Conservation (phyloP, 1,140 invertebrate genomes). For the Drosophila serrata region DNA sequence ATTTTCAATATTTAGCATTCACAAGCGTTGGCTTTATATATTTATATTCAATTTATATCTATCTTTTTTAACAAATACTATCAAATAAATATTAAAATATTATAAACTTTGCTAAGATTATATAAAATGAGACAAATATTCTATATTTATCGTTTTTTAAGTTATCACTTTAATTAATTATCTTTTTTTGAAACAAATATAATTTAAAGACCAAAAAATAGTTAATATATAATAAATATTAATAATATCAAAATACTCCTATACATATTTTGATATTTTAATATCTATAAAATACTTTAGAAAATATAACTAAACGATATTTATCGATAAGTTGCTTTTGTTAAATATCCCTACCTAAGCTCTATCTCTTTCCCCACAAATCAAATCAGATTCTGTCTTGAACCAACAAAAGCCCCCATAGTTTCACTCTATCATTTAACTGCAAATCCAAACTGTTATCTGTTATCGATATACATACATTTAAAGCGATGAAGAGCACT, state of each 20-base stretch:
- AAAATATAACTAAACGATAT: neutral
- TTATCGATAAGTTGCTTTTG: neutral
- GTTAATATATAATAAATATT: too few species aligned
- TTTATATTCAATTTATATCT: too few species aligned
- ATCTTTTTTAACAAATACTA: too few species aligned
- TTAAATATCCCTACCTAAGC: neutral
- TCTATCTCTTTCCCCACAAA: too few species aligned
- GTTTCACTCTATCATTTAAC: neutral
- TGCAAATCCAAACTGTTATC: conserved; percentile 4
- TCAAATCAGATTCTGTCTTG: neutral
- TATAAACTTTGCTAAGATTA: too few species aligned
- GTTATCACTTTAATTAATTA: too few species aligned
- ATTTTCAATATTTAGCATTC: too few species aligned
- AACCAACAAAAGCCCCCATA: neutral
- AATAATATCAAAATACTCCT: neutral
- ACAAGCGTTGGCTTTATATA: too few species aligned
- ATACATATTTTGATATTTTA: neutral
- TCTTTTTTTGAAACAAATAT: too few species aligned
- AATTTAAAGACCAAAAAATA: too few species aligned
- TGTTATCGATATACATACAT: conserved; percentile 9
- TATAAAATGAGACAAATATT: neutral
- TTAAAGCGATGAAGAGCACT: conserved; percentile 6
- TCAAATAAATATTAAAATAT: too few species aligned
- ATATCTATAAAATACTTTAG: neutral
- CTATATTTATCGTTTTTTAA: neutral